Conservation (phyloP, 2,113 vertebrate genomes). For the Indri indri region DNA sequence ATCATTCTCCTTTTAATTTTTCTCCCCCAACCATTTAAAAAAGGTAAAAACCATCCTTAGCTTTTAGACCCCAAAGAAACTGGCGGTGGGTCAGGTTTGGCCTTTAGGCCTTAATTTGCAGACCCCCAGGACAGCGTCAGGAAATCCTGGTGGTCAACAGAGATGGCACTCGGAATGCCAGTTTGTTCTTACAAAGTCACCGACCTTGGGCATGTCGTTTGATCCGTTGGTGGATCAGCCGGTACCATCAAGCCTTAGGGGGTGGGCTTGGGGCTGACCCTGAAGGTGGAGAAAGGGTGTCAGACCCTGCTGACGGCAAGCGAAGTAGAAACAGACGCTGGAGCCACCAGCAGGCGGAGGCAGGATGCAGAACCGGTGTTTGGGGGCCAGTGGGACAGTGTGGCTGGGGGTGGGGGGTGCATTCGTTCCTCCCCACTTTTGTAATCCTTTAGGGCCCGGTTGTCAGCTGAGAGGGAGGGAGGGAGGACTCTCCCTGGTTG, state of each 20-base stretch:
- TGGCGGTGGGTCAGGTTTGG: neutral
- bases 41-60: neutral
- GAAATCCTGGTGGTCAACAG: neutral
- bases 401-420: neutral
- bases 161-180: neutral
- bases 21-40: neutral
- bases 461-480: neutral
- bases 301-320: neutral
- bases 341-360: neutral
- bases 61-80: neutral
- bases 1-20: neutral
- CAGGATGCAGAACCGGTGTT: neutral
- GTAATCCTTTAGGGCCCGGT: neutral
- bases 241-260: too few relatives aligned
- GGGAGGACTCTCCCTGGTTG: too few relatives aligned
- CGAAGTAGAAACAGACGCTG: too few relatives aligned
- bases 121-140: neutral
- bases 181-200: neutral
- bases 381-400: neutral
- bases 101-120: neutral
- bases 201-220: too few relatives aligned
- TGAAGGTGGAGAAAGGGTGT: neutral
- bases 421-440: neutral
- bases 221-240: neutral
- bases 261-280: neutral